These are phyloP conservation scores for Torymus texanus DNA, from an alignment of 2,888 invertebrate species.

Conservation along the genomic window DNA sequence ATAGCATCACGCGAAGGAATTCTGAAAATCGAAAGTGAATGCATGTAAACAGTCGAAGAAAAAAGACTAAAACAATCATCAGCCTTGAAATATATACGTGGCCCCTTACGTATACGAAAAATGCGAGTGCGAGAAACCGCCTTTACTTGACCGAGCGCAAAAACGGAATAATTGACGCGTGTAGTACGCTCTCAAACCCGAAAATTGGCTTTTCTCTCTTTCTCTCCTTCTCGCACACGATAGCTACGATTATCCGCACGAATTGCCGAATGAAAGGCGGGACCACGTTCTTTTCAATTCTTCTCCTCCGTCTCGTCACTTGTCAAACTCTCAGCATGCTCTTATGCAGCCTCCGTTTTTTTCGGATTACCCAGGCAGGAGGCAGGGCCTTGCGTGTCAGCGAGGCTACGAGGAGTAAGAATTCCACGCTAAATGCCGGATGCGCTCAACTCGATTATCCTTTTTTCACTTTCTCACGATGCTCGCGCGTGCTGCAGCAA, in stretches of 20 bases:
- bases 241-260: background rate
- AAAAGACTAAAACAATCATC: background rate
- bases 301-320: slow-evolving; percentile 14
- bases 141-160: background rate
- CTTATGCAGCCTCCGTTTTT: background rate
- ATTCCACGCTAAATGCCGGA: slow-evolving; percentile 58
- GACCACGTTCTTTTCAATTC: slow-evolving; percentile 28
- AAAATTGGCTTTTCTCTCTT: background rate
- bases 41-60: background rate
- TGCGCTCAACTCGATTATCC: slow-evolving; percentile 41
- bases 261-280: background rate
- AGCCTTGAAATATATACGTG: background rate
- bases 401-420: slow-evolving; percentile 28
- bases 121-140: background rate
- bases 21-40: slow-evolving; percentile 22
- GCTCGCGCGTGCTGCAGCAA: background rate
- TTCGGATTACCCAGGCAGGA: background rate
- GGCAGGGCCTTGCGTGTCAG: slow-evolving; percentile 13
- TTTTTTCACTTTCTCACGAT: slow-evolving; percentile 57
- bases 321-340: slow-evolving; percentile 33
- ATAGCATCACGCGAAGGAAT: no score
- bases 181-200: slow-evolving; percentile 41
- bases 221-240: background rate
- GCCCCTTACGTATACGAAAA: background rate
- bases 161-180: slow-evolving; percentile 39